phyloP scores from a whole-genome alignment of 2,888 invertebrate genomes.

The Hydriomena furcata region DNA sequence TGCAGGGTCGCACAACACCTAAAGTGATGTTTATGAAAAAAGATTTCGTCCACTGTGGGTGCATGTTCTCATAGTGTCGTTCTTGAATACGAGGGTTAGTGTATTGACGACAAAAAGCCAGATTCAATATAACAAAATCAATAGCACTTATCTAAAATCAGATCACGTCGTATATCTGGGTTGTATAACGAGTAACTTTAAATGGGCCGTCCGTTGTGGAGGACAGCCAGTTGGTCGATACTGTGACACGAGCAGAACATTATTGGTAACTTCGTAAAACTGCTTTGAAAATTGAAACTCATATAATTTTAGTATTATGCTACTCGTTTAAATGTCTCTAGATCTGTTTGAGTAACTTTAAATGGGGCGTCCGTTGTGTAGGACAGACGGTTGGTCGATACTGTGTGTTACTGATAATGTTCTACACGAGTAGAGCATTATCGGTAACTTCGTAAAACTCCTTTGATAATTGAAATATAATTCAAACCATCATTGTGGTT shows the following conservation, averaged over 20 bases:
- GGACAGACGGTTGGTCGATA: conserved; percentile 2
- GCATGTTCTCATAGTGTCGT: too few species aligned
- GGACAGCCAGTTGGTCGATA: background rate
- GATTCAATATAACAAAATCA: conserved; percentile 4
- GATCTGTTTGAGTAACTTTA: background rate
- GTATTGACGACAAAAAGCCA: background rate
- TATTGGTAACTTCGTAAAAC: background rate
- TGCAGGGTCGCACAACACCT: too few species aligned
- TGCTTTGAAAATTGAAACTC: background rate
- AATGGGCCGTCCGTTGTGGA: background rate
- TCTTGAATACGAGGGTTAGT: too few species aligned
- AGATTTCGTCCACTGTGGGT: too few species aligned
- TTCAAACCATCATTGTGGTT: too few species aligned
- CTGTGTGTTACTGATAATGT: too few species aligned
- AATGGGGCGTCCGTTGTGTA: background rate
- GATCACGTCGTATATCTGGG: conserved; percentile 6
- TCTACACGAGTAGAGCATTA: too few species aligned
- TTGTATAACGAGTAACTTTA: conserved; percentile 2
- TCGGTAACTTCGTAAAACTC: background rate
- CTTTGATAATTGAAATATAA: background rate
- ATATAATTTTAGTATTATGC: too few species aligned
- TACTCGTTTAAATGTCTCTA: too few species aligned
- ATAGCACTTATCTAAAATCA: conserved; percentile 14
- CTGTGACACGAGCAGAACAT: too few species aligned
- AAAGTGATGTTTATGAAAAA: too few species aligned